phyloP scores from a whole-genome alignment of 2,113 vertebrate genomes.

The Solea senegalensis region DNA sequence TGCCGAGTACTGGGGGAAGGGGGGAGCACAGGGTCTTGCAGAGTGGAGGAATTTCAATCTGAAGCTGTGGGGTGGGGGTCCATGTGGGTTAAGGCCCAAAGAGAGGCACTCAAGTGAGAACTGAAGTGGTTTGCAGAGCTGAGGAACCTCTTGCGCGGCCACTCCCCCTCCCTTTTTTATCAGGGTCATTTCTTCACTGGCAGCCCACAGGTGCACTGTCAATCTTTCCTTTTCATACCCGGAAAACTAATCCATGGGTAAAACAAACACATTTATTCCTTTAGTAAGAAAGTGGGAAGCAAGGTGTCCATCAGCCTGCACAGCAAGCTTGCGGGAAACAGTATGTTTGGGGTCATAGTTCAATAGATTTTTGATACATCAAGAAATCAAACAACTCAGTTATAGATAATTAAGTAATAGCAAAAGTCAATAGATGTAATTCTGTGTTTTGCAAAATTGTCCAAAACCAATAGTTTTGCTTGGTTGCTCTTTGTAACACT shows the following conservation, averaged over 20 bases:
- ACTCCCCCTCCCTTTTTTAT: constrained; percentile 44
- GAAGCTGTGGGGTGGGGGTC: constrained; percentile 90
- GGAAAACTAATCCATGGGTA: constrained; percentile 52
- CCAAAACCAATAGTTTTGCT: too few relatives aligned
- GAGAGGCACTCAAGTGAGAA: constrained; percentile 99
- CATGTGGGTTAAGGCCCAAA: constrained; percentile 86
- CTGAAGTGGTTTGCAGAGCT: constrained; percentile 92
- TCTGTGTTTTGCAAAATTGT: too few relatives aligned
- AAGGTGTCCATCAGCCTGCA: constrained; percentile 6
- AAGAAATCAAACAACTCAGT: not conserved
- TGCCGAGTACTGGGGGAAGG: constrained; percentile 67
- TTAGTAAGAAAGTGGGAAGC: constrained; percentile 15
- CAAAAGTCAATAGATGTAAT: too few relatives aligned
- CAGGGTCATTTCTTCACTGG: constrained; percentile 61
- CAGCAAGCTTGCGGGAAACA: not conserved
- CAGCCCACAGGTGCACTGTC: constrained; percentile 77
- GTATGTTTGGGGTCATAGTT: not conserved
- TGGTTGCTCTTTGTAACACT: too few relatives aligned
- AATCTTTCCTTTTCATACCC: constrained; percentile 57
- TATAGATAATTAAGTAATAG: not conserved
- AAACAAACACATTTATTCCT: constrained; percentile 64
- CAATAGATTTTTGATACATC: not conserved
- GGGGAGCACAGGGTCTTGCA: constrained; percentile 80
- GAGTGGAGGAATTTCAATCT: constrained; percentile 98
- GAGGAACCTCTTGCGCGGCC: constrained; percentile 58